These are phyloP conservation scores for Andrena camellia DNA, from an alignment of 2,888 invertebrate species.

Conservation along the genomic window DNA sequence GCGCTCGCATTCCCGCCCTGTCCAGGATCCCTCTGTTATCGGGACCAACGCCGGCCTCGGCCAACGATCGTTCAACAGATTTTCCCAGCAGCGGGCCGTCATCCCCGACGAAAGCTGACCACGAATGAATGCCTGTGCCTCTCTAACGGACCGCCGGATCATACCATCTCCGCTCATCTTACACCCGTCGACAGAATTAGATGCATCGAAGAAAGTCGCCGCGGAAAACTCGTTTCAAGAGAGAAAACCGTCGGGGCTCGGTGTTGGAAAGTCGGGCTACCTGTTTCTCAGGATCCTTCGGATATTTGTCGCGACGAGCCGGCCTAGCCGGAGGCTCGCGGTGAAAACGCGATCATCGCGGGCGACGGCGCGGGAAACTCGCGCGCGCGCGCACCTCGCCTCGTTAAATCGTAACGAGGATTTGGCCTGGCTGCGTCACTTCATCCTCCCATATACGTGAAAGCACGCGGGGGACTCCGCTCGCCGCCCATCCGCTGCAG, in stretches of 20 bases:
- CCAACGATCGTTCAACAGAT: background rate
- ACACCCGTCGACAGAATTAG: slow-evolving; percentile 24
- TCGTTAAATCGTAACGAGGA: slow-evolving; percentile 33
- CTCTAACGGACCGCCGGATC: background rate
- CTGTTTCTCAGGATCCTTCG: slow-evolving; percentile 56
- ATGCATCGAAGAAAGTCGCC: slow-evolving; percentile 54
- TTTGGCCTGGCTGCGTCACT: slow-evolving; percentile 52
- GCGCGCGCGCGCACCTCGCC: background rate
- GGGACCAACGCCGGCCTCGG: background rate
- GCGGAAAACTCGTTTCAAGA: slow-evolving; percentile 50
- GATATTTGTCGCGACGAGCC: background rate
- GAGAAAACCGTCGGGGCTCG: slow-evolving; percentile 43
- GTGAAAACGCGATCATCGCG: slow-evolving; percentile 24
- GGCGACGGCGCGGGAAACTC: slow-evolving; percentile 38
- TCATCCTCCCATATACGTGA: slow-evolving; percentile 61
- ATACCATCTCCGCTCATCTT: slow-evolving; percentile 21
- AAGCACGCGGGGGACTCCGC: slow-evolving; percentile 46
- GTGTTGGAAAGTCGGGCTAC: slow-evolving; percentile 65
- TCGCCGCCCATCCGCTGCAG: background rate
- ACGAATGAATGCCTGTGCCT: background rate
- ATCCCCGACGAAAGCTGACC: slow-evolving; percentile 1
- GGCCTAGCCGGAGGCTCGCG: background rate
- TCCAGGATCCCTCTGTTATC: slow-evolving; percentile 2
- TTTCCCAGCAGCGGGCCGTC: slow-evolving; percentile 4
- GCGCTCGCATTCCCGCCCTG: background rate